A percentile compares a stretch with the other conserved stretches of the same genome.
Conservation (phyloP, 2,113 vertebrate genomes). For the Oxyura jamaicensis region DNA sequence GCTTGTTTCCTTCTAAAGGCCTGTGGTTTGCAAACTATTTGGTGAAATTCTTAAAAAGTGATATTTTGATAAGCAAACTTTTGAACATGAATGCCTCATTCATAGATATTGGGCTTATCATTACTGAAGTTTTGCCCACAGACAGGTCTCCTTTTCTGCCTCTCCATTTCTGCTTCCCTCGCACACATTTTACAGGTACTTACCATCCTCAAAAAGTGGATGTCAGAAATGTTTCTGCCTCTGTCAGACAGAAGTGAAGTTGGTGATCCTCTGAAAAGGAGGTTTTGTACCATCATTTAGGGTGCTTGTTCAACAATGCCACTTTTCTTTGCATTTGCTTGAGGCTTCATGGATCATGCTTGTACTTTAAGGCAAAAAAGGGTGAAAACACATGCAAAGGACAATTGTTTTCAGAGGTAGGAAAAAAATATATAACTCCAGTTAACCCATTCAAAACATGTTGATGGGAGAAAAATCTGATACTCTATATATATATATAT, state of each 20-base stretch:
- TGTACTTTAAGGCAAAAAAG: neutral
- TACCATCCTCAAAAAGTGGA: neutral
- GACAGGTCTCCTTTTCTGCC: accelerated
- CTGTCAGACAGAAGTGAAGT: neutral
- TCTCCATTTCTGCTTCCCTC: neutral
- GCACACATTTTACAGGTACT: neutral
- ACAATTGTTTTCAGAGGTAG: neutral
- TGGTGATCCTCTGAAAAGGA: neutral
- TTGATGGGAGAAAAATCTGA: neutral
- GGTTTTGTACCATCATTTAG: neutral
- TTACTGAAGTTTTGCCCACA: neutral
- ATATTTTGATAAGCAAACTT: neutral
- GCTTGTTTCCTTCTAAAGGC: neutral
- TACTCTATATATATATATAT: neutral
- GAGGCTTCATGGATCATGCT: neutral
- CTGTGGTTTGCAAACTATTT: neutral
- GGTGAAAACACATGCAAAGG: neutral
- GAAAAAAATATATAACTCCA: neutral
- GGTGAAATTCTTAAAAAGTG: neutral
- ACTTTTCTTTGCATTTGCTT: neutral
- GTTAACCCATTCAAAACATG: neutral
- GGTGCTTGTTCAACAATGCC: neutral
- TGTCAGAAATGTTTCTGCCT: neutral
- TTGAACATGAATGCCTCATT: neutral
- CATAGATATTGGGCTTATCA: neutral